Base-by-base conservation (phyloP, 2,888 invertebrate genomes). In the Altica lythri region DNA sequence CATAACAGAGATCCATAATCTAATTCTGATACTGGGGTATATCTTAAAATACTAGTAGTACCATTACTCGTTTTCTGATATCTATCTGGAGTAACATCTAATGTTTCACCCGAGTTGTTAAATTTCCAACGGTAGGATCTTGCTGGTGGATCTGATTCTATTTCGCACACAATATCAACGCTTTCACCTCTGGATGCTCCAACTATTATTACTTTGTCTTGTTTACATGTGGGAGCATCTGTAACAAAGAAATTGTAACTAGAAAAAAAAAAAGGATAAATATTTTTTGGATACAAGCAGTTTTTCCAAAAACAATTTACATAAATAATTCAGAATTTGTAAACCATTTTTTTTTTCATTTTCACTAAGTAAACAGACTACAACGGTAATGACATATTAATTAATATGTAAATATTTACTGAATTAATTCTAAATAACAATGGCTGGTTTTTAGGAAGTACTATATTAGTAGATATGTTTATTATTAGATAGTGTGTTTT, bases 101-200 rank as follows among this genome's bases (percentile, higher is more conserved):
- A 78, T 42, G 90, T 91, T 78, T 92, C 92, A 2, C 93, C 92
- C 8, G 92, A 92, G 79, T 92, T 92, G 82, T 94, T 94, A 80
- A 94, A 93, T 80, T 93, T 92, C 94, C 94, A 94, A 66, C 90
- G 87, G 80, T 94, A 95, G 72, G 85, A 86, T 67, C 89, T 88
- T 51, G 91, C 92, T 44, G 92, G 91, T 17, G 94, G 94, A 81
- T 94, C 92, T 8, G 94, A 90, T 77, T 94, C 93, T 70, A 94
- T 89, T 78, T 90, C 90, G 78, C 94, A 95, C 55, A 86, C 83
- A 68, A 94, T 90, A 75, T 92, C 88, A 64, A 92, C 86, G 50
- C 87, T 86, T 79, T 94, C 94, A 61, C 90, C 90, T 51, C 91
- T 83, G 59, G 92, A 92, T 59, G 93, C 94, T 12, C 94, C 94